Conservation (phyloP, 2,797 vertebrate species). For the Cichlasoma orientale region DNA sequence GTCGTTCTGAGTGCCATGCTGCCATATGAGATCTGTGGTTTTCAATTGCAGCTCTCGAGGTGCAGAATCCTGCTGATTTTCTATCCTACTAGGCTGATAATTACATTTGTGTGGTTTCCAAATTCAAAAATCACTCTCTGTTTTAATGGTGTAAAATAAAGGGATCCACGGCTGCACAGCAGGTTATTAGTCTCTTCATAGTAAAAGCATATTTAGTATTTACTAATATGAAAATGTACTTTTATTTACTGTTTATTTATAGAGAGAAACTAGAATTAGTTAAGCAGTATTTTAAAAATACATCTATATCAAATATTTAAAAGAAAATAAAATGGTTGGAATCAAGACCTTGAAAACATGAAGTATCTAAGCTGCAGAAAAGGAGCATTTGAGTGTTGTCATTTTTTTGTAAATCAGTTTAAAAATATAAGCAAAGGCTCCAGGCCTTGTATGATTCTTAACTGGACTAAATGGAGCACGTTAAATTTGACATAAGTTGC, state of each 20-base stretch:
- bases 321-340: background rate
- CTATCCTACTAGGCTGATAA: constrained; percentile 10
- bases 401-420: constrained; percentile 9
- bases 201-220: background rate
- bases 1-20: background rate
- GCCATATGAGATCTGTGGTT: constrained; percentile 5
- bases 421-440: constrained; percentile 1
- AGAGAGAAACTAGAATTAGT: background rate
- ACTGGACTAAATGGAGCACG: constrained; percentile 39
- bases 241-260: background rate
- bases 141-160: constrained; percentile 12
- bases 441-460: constrained; percentile 15
- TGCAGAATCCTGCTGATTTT: constrained; percentile 24
- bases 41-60: background rate
- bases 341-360: background rate
- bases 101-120: constrained; percentile 23
- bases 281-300: background rate
- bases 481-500: constrained; percentile 49
- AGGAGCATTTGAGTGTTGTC: background rate
- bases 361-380: background rate
- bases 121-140: background rate
- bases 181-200: background rate
- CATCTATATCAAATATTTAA: background rate
- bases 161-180: background rate
- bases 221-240: background rate